A percentile compares a stretch with the other conserved stretches of the same genome.
Conservation (phyloP, 1,140 invertebrate genomes). For the Micrasema longulum region DNA sequence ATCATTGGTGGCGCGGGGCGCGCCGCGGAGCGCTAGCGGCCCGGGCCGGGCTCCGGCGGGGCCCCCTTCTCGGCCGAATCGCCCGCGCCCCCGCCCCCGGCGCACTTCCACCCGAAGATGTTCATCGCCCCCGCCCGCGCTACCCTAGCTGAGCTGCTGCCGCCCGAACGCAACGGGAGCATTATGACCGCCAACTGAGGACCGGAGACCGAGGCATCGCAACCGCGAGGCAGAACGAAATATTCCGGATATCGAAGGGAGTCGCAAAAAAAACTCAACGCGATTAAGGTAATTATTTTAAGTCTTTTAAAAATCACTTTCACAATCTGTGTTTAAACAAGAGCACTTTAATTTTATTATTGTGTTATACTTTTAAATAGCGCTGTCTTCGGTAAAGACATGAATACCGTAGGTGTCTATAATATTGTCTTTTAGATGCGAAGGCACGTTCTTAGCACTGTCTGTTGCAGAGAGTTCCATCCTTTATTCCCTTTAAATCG, state of each 20-base stretch:
- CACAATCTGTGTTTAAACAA: conserved; percentile 22
- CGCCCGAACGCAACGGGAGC: conserved; percentile 18
- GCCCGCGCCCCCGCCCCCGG: conserved; percentile 47
- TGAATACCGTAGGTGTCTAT: neutral
- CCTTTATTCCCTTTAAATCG: conserved; percentile 11
- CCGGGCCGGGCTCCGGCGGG: conserved; percentile 56
- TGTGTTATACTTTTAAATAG: conserved; percentile 6
- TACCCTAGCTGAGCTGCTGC: conserved; percentile 31
- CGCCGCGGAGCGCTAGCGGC: conserved; percentile 59
- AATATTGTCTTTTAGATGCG: conserved; percentile 35
- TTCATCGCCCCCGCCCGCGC: conserved; percentile 54
- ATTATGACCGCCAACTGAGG: conserved; percentile 2
- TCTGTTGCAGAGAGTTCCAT: conserved; percentile 17
- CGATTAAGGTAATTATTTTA: too few relatives aligned
- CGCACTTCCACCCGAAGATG: conserved; percentile 54
- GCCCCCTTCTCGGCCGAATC: conserved; percentile 51
- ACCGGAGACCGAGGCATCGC: neutral
- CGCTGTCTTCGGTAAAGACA: too few relatives aligned
- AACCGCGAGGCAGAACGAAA: too few relatives aligned
- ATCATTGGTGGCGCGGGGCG: conserved; percentile 74
- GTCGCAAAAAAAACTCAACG: too few relatives aligned
- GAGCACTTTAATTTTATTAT: conserved; percentile 34
- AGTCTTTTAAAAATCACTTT: conserved; percentile 17
- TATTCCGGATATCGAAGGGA: too few relatives aligned
- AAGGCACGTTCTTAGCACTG: conserved; percentile 39